Evolutionary conservation across 92 coral and sea anemone species (phyloP), one percentile per base, ranked within the genome.

Genomic region (Ricordea florida): DNA sequence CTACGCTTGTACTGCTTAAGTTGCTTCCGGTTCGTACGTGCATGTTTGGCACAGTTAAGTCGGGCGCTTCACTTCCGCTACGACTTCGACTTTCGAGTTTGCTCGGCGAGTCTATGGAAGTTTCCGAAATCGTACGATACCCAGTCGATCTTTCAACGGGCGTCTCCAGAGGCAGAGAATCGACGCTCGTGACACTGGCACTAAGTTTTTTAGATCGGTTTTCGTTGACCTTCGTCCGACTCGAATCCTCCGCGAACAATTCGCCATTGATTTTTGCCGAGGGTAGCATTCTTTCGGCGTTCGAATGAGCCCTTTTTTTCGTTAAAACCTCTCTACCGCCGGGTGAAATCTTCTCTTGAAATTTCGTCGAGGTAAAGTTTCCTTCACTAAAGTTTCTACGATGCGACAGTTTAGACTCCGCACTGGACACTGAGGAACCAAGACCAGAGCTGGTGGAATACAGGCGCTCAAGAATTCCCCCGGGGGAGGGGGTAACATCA

Each of bases 301-400:
- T 91, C 11, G 97, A 91, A 29, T 57, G 35, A 5, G 97, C 85
- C 65, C 97, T 79, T 31, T 85, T 60, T 91, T 91, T 2, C 68
- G 42, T 4, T 81, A 92, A 26, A 68, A n/a, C 18, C 23, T 83
- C 61, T 46, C 72, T 68, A 3, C n/a, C n/a, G 41, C 53, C 22
- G 24, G 56, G 30, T 14, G 59, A 24, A 33, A 6, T 23, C 58
- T 72, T 46, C 53, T 72, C 67, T 10, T 48, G 33, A 46, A 62
- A 52, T 62, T 41, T 49, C 49, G 65, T 26, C 2, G 72, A 44
- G 5, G 67, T 35, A 30, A 86, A 86, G 47, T 81, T 74, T 36
- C 92, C 92, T 49, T 86, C 80, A 57, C 97, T 91, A 48, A 66
- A 87, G 59, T 91, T 87, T 46, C 97, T 81, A 32, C 71, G 76